Base-by-base conservation (phyloP, 2,888 invertebrate genomes). In the Salpingus planirostris region DNA sequence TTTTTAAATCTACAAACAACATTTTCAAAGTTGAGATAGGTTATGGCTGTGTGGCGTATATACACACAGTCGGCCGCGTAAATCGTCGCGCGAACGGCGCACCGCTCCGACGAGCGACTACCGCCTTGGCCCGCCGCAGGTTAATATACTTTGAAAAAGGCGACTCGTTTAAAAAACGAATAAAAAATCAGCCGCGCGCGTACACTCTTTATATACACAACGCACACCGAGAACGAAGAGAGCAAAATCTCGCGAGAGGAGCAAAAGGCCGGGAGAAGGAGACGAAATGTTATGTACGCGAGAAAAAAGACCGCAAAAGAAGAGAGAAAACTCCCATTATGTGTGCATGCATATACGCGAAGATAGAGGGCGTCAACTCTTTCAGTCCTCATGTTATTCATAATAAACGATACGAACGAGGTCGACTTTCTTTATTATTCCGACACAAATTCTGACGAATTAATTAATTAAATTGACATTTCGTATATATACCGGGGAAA, bases 81-180 rank as follows among this genome's bases (percentile, higher is more conserved):
- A 43, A 44, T 34, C 23, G 13, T 15, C 39, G 38, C 25, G 15
- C 23, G 33, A 36, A 37, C 42, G 46, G 48, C 36, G 36, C 38
- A 38, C 33, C 18, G 6, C 35, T 29, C 11, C 18, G 5, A 15
- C 13, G 22, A 38, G 34, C 33, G 37, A 40, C 21, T 15, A 28
- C 36, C 38, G 34, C 36, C 36, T 43, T 52, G 62, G 51, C 28
- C 51, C 30, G 41, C 49, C 45, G 43, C 44, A 57, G 63, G 63
- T 63, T 60, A 64, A 64, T 60, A 64, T 53, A 63, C 62, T 64
- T 61, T 62, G 64, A 64, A 64, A 64, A 64, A 62, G n/a, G 56
- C 59, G 49, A 52, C 49, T 54, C 57, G 58, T 54, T 55, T 55
- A 57, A 59, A n/a, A 49, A 59, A 57, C 57, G 57, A 59, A 58